phyloP scores from a whole-genome alignment of 64 coral and sea anemone species.

The Porites australiensis region DNA sequence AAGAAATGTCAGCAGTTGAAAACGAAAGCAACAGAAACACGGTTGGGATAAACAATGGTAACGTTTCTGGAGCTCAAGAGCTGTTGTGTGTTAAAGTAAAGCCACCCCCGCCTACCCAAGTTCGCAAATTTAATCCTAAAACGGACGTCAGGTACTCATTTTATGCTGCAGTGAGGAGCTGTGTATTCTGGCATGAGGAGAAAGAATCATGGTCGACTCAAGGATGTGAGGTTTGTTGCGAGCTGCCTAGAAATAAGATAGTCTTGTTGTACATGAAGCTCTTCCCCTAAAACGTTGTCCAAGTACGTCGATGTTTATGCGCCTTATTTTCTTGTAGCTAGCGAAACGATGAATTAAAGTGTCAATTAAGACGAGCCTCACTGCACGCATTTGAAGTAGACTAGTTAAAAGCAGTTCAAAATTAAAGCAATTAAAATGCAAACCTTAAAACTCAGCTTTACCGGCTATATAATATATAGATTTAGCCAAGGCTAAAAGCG shows the following conservation, averaged over 20 bases:
- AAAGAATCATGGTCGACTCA: conserved; percentile 59
- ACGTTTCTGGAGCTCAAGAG: neutral
- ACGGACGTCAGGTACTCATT: conserved; percentile 73
- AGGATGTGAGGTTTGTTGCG: conserved; percentile 59
- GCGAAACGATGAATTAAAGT: too few species aligned
- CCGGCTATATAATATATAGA: too few species aligned
- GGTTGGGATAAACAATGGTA: neutral
- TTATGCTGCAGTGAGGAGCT: conserved; percentile 29
- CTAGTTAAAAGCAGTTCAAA: too few species aligned
- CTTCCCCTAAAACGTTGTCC: too few species aligned
- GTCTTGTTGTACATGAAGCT: too few species aligned
- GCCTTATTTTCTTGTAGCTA: too few species aligned
- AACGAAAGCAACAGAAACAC: neutral
- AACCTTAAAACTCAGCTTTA: too few species aligned
- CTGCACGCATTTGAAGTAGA: too few species aligned
- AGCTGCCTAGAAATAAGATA: neutral
- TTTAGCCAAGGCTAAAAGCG: too few species aligned
- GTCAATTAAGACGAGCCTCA: too few species aligned
- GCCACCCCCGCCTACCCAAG: conserved; percentile 61
- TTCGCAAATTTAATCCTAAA: conserved; percentile 48
- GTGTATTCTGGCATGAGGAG: conserved; percentile 70
- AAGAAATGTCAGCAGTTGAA: neutral
- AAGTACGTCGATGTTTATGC: too few species aligned
- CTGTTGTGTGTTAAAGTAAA: conserved; percentile 81
- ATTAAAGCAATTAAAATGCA: too few species aligned